These are phyloP conservation scores for Trachelus troglodyta DNA, from an alignment of 2,888 invertebrate species.

Conservation along the genomic window DNA sequence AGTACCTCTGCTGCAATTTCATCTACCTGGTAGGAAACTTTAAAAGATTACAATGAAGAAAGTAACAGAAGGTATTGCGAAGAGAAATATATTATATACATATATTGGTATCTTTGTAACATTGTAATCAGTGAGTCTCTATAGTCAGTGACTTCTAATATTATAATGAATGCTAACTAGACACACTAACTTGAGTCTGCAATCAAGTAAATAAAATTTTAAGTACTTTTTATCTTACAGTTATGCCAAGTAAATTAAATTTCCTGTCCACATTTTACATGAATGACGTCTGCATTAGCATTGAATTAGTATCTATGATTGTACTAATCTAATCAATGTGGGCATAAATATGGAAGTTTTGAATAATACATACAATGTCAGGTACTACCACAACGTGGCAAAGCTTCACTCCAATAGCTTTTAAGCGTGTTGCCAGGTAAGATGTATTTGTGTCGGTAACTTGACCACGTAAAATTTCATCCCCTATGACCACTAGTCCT, in stretches of 20 bases:
- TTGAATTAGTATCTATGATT: not conserved
- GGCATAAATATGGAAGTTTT: not conserved
- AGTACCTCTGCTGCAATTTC: constrained; percentile 70
- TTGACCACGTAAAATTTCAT: constrained; percentile 77
- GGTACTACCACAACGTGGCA: constrained; percentile 65
- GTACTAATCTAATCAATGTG: not conserved
- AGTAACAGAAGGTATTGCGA: not conserved
- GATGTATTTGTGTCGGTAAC: constrained; percentile 73
- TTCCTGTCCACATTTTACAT: too few relatives aligned
- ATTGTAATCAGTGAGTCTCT: not conserved
- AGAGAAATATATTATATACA: not conserved
- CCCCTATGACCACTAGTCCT: constrained; percentile 71
- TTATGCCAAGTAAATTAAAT: too few relatives aligned
- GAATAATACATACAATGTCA: constrained; percentile 64
- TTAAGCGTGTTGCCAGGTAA: constrained; percentile 54
- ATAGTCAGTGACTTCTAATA: not conserved
- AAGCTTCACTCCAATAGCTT: constrained; percentile 45
- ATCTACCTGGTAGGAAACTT: constrained; percentile 53
- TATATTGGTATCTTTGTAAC: not conserved
- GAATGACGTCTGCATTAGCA: not conserved
- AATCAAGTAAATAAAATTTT: too few relatives aligned
- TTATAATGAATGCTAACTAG: not conserved
- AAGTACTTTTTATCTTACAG: too few relatives aligned
- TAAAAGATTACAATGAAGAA: not conserved
- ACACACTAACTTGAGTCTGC: too few relatives aligned